Base-by-base conservation (phyloP, 2,797 vertebrate genomes). In the Austrolebias charrua region DNA sequence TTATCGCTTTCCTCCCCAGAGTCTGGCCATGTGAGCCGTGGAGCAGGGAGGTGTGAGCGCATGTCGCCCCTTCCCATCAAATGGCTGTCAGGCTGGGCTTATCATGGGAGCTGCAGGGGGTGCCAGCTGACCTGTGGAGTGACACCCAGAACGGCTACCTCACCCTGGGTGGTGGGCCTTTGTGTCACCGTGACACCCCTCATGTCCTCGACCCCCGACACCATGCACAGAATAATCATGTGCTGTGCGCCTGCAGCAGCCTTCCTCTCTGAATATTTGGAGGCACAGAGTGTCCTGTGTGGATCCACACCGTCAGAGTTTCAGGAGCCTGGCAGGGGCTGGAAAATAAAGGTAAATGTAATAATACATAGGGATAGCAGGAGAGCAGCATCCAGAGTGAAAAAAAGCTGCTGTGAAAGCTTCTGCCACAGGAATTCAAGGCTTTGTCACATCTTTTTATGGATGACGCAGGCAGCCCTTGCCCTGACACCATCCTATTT, bases 91-190 rank as follows among this genome's bases (percentile, higher is more conserved):
- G 85, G 70, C 6, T 52, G 79, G 69, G 84, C 94, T 96, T 96
- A 96, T 98, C 95, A 89, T 81, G 75, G 75, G 63, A 73, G 82
- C 84, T 90, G 90, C 94, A 91, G 92, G 47, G 91, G 87, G 56
- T 61, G 56, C 20, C 82, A 66, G 75, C 83, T 90, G 93, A 94
- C 93, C 94, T 92, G 93, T 85, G 88, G 93, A 92, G 81, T 79
- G 83, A 74, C 88, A 63, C 85, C 86, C 86, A 49, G 75, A 74
- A 60, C 20, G 66, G 66, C 62, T 45, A 64, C 73, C 71, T 78
- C 75, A 69, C 64, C 71, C 50, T 6, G 28, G 46, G 43, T 1
- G 63, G 33, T 35, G 66, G 60, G 66, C 65, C 65, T 75, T 64
- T 73, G 77, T 79, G 85, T 81, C 79, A 75, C 61, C 59, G 69